Percentiles rank a stretch among this genome's conserved stretches.
These are phyloP conservation scores for Otis tarda DNA, from an alignment of 2,113 vertebrate species.

Conservation along the genomic window DNA sequence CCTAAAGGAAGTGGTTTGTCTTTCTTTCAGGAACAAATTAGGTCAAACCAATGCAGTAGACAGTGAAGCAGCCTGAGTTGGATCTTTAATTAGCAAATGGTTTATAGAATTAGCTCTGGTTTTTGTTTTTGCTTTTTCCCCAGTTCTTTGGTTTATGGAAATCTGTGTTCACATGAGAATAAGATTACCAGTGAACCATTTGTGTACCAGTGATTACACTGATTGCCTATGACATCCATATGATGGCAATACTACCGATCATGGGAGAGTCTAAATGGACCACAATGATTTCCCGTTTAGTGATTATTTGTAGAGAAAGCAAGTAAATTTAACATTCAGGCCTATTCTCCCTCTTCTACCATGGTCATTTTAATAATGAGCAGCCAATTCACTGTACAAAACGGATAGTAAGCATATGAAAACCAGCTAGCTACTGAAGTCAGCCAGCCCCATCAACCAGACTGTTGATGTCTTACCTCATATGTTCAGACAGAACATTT, in stretches of 20 bases:
- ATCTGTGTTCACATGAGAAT: neutral
- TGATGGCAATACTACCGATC: neutral
- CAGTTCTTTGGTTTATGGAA: neutral
- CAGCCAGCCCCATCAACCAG: neutral
- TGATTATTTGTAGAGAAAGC: neutral
- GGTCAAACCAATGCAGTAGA: conserved; percentile 16
- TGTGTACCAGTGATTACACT: neutral
- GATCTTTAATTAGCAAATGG: conserved; percentile 27
- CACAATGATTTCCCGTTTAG: neutral
- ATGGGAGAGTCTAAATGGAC: neutral
- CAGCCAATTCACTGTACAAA: neutral
- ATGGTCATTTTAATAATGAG: neutral
- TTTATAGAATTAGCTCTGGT: conserved; percentile 14
- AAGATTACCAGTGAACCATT: neutral
- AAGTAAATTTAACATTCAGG: neutral
- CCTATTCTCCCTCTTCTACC: neutral
- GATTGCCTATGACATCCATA: conserved; percentile 23
- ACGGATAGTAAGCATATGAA: neutral
- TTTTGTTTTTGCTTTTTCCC: conserved; percentile 11
- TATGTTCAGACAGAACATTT: neutral
- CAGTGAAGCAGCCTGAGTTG: conserved; percentile 12
- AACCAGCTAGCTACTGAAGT: neutral
- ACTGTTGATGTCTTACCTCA: neutral
- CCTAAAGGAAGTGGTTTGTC: neutral
- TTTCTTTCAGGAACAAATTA: conserved; percentile 34